These are phyloP conservation scores for Agrotis segetum DNA, from an alignment of 2,888 invertebrate genomes.

Conservation along the genomic window DNA sequence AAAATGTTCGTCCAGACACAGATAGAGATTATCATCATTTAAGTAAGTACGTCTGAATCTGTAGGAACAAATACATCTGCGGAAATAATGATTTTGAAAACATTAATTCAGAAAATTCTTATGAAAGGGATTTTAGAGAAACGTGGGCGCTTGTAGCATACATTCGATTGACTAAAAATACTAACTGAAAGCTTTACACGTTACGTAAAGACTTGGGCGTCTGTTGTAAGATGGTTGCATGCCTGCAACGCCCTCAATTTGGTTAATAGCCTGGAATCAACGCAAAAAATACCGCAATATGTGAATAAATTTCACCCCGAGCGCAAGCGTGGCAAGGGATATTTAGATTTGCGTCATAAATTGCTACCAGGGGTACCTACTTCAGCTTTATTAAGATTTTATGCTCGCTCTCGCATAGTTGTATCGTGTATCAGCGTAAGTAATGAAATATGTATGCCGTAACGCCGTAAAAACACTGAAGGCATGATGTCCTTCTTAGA, in stretches of 20 bases:
- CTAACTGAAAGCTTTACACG: neutral
- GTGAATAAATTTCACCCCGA: constrained; percentile 60
- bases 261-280: constrained; percentile 52
- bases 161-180: neutral
- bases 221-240: constrained; percentile 21
- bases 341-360: constrained; percentile 66
- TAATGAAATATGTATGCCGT: constrained; percentile 77
- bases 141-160: neutral
- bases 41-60: neutral
- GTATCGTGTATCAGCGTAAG: constrained; percentile 64
- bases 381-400: constrained; percentile 73
- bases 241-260: constrained; percentile 38
- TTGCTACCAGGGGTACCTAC: constrained; percentile 60
- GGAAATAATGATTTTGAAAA: constrained; percentile 14
- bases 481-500: constrained; percentile 55
- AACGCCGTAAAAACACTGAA: constrained; percentile 66
- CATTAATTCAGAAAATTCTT: neutral
- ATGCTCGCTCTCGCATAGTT: constrained; percentile 68
- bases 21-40: neutral
- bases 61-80: constrained; percentile 12
- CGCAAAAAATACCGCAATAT: constrained; percentile 55
- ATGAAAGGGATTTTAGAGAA: neutral
- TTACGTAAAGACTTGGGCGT: constrained; percentile 13
- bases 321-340: constrained; percentile 56
- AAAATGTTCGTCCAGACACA: neutral